Evolutionary conservation across 1,140 invertebrate genomes (phyloP).

Genomic region (Anoplophora glabripennis): DNA sequence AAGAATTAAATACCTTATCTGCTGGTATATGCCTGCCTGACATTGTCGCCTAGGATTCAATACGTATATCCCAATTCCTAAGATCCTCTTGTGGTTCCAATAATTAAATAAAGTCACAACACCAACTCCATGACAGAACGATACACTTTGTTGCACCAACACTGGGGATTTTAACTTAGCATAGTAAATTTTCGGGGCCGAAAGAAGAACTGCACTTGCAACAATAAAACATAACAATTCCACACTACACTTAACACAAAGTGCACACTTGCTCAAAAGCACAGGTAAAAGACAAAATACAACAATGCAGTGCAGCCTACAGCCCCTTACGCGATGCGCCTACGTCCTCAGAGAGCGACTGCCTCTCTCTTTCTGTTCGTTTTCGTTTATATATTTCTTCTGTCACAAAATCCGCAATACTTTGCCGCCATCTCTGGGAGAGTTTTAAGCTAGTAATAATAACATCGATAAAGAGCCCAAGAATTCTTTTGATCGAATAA

Average conservation of each 20-base stretch:
- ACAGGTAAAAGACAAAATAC: conserved; percentile 13
- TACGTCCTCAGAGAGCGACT: conserved; percentile 13
- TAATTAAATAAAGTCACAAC: conserved; percentile 15
- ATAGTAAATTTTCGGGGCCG: conserved; percentile 3
- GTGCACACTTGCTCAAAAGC: conserved; percentile 12
- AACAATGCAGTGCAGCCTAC: conserved; percentile 16
- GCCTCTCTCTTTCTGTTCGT: conserved; percentile 6
- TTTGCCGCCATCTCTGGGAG: not conserved
- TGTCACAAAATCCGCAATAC: conserved; percentile 13
- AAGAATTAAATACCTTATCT: conserved; percentile 19
- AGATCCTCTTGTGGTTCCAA: not conserved
- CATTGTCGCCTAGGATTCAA: conserved; percentile 7
- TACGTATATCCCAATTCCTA: not conserved
- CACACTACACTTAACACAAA: conserved; percentile 14
- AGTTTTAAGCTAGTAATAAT: not conserved
- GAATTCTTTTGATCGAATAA: too few relatives aligned
- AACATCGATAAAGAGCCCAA: too few relatives aligned
- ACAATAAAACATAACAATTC: conserved; percentile 10
- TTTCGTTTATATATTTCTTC: conserved; percentile 13
- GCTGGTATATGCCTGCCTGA: conserved; percentile 19
- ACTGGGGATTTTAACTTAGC: conserved; percentile 10
- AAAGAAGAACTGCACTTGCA: not conserved
- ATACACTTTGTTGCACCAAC: conserved; percentile 11
- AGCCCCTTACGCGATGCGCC: conserved; percentile 14
- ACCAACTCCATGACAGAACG: conserved; percentile 18